These are phyloP conservation scores for Xenopus petersii DNA, from an alignment of 2,797 vertebrate genomes.

Conservation along the genomic window DNA sequence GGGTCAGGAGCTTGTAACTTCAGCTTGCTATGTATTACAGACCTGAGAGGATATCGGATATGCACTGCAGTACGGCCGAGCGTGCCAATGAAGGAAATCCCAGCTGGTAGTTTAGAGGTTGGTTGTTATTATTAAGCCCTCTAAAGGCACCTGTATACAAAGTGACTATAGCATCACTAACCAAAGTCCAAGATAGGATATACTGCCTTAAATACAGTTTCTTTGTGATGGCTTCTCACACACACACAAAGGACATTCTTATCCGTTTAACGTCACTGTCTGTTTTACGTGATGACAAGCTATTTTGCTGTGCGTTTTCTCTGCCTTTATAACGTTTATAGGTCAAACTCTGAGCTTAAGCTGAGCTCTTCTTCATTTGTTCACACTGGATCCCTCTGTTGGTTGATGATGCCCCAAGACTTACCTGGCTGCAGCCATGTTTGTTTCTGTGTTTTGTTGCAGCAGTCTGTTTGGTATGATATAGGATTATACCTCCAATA, in stretches of 20 bases:
- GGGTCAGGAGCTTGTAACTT: conserved; percentile 15
- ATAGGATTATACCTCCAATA: neutral
- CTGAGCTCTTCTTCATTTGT: neutral
- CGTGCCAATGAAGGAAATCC: neutral
- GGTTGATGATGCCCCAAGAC: neutral
- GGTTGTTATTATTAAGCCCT: neutral
- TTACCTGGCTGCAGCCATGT: conserved; percentile 5
- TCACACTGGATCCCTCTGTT: conserved; percentile 7
- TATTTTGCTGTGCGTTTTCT: neutral
- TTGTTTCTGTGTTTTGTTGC: neutral
- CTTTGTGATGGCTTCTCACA: conserved; percentile 20
- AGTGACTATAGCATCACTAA: conserved; percentile 17
- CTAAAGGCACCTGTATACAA: neutral
- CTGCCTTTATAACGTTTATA: conserved; percentile 24
- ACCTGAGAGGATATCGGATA: neutral
- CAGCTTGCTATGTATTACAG: conserved; percentile 16
- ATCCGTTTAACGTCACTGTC: conserved; percentile 29
- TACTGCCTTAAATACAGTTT: conserved; percentile 33
- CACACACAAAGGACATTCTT: conserved; percentile 24
- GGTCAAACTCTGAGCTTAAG: conserved; percentile 28
- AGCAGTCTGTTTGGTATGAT: conserved; percentile 1
- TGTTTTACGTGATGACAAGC: conserved; percentile 12
- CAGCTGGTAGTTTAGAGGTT: neutral
- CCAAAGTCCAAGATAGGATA: conserved; percentile 43
- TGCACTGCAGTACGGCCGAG: neutral